Base-by-base conservation (phyloP, 2,888 invertebrate species). In the Phrixothrix hirtus region DNA sequence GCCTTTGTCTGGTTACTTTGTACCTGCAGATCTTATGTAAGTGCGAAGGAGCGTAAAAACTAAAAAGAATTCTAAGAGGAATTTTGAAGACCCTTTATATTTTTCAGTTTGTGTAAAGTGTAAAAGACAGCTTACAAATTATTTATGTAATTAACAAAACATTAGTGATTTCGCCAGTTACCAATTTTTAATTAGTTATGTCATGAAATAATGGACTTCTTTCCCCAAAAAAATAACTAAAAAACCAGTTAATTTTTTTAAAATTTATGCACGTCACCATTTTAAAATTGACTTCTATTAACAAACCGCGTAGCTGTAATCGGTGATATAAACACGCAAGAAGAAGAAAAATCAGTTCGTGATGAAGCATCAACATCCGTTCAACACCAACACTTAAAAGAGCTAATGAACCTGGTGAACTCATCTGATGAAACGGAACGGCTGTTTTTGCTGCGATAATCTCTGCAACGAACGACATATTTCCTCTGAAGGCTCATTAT, bases 401-500 rank as follows among this genome's bases (percentile, higher is more conserved):
- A 63, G 62, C 62, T 65, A 63, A 65, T 63, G 65, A 65, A 65
- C 65, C 63, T 62, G 59, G 58, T 58, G 58, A 63, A 63, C 59
- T 53, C 57, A 60, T 46, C 57, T 60, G 58, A 61, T 62, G 61
- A 55, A 61, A 59, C 60, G 62, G 59, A 65, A 63, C 62, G 59
- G 53, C 46, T 45, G 44, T 50, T 48, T 54, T 52, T 39, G 55
- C 60, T 42, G 55, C 55, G 54, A 57, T 61, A 63, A 65, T 61
- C 62, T 64, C 60, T 49, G 58, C 57, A 59, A 58, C 59, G 60
- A 64, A 65, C 69, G 68, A 69, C 68, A 66, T 68, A 71, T 71
- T 73, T 73, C 72, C 73, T 72, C 65, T 62, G 65, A 65, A 70
- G 65, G 65, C 67, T 69, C 68, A 70, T 72, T 71, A 70, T 70